These are phyloP conservation scores for Antechinus flavipes DNA, from an alignment of 2,113 vertebrate genomes.

Conservation along the genomic window DNA sequence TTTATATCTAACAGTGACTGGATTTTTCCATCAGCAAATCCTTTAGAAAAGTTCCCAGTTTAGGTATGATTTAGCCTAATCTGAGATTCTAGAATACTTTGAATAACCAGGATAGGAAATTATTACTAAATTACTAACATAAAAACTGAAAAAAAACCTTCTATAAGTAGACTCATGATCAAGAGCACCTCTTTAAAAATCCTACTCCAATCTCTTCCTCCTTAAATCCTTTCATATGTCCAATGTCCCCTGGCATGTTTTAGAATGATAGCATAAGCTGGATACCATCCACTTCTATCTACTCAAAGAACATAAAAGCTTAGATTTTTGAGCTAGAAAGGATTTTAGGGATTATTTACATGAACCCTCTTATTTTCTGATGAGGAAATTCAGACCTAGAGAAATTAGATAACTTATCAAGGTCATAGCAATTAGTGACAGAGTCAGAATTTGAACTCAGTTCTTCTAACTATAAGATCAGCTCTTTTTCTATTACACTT, in stretches of 20 bases:
- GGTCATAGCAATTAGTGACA: not conserved
- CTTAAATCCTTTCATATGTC: not conserved
- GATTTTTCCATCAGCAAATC: not conserved
- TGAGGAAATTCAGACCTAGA: not conserved
- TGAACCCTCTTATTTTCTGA: not conserved
- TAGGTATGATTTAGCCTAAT: not conserved
- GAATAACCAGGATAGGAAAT: not conserved
- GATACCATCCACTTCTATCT: not conserved
- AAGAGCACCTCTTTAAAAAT: not conserved
- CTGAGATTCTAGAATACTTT: not conserved
- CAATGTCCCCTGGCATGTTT: not conserved
- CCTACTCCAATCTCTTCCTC: not conserved
- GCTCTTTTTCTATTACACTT: not conserved
- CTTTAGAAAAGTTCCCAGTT: not conserved
- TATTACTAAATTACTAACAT: not conserved
- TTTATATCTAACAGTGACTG: not conserved
- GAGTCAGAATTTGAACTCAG: not conserved
- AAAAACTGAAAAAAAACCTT: not conserved
- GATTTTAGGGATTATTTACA: not conserved
- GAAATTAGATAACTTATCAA: not conserved
- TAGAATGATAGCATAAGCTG: not conserved
- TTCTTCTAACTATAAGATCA: not conserved
- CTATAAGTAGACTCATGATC: not conserved
- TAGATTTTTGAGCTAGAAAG: not conserved
- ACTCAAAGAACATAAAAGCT: not conserved